Conservation (phyloP, 2,888 invertebrate species). For the Arctia plantaginis region DNA sequence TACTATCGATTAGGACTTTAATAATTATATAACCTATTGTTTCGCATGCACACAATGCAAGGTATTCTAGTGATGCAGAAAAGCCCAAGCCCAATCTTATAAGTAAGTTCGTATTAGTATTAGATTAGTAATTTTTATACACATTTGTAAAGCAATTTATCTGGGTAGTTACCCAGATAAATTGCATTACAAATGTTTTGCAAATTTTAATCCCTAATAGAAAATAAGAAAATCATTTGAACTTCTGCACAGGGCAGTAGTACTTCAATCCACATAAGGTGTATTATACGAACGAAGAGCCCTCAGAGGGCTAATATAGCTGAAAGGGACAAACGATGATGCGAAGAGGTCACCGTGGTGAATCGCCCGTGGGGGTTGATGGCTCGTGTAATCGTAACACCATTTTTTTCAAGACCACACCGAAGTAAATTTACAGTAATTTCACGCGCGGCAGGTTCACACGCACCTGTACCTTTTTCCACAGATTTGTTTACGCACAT, state of each 20-base stretch:
- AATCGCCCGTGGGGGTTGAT: conserved; percentile 80
- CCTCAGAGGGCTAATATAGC: conserved; percentile 55
- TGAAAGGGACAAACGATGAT: conserved; percentile 76
- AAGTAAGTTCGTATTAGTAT: too few species aligned
- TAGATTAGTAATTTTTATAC: too few species aligned
- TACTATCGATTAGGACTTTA: conserved; percentile 67
- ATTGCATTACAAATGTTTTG: too few species aligned
- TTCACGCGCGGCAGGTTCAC: conserved; percentile 82
- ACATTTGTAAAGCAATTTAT: too few species aligned
- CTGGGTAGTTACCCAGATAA: too few species aligned
- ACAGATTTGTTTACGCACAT: conserved; percentile 69
- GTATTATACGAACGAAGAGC: conserved; percentile 42
- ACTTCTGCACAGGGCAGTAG: not conserved
- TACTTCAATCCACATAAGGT: not conserved
- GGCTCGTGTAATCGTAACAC: conserved; percentile 79
- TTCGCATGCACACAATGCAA: conserved; percentile 59
- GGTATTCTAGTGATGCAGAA: conserved; percentile 54
- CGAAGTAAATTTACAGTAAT: conserved; percentile 82
- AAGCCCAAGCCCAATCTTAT: conserved; percentile 15
- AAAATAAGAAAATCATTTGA: not conserved
- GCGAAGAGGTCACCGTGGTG: conserved; percentile 74
- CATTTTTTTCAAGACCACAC: conserved; percentile 82
- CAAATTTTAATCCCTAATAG: not conserved
- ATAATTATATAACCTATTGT: conserved; percentile 75
- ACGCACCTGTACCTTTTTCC: conserved; percentile 74